Percentiles rank a stretch among this genome's conserved stretches.
phyloP scores from a whole-genome alignment of 2,113 vertebrate genomes.

The Pteropus alecto region DNA sequence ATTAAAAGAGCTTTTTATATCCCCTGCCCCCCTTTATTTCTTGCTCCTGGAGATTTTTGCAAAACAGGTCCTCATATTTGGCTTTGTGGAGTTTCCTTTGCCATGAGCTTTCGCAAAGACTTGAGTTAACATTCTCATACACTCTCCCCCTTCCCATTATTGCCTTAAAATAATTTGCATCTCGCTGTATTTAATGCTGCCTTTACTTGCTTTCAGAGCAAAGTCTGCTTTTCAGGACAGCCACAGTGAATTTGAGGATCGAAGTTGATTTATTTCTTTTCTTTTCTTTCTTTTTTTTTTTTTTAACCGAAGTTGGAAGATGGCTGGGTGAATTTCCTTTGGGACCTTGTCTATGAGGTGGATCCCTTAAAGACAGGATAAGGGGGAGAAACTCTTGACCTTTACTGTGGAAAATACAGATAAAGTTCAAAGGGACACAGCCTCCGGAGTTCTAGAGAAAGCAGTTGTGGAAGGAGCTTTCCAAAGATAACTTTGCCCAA shows the following conservation, averaged over 20 bases:
- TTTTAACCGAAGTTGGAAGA: slow-evolving; percentile 25
- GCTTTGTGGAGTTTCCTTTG: slow-evolving; percentile 63
- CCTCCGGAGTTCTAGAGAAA: background rate
- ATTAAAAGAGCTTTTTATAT: slow-evolving; percentile 48
- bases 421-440: slow-evolving; percentile 43
- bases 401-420: slow-evolving; percentile 49
- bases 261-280: background rate
- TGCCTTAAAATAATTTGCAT: slow-evolving; percentile 64
- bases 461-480: background rate
- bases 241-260: background rate
- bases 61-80: slow-evolving; percentile 59
- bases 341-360: background rate
- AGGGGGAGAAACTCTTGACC: slow-evolving; percentile 2
- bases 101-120: slow-evolving; percentile 46
- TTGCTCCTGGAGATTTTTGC: slow-evolving; percentile 54
- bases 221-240: slow-evolving; percentile 21
- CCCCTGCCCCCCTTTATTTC: background rate
- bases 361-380: background rate
- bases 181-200: background rate
- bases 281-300: background rate
- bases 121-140: slow-evolving; percentile 22
- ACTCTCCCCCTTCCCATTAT: background rate
- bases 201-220: background rate
- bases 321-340: slow-evolving; percentile 39
- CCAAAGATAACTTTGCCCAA: slow-evolving; percentile 30